Evolutionary conservation across 2,113 vertebrate genomes (phyloP), one percentile per base, ranked within the genome.

Genomic region (Eubucco bourcierii): DNA sequence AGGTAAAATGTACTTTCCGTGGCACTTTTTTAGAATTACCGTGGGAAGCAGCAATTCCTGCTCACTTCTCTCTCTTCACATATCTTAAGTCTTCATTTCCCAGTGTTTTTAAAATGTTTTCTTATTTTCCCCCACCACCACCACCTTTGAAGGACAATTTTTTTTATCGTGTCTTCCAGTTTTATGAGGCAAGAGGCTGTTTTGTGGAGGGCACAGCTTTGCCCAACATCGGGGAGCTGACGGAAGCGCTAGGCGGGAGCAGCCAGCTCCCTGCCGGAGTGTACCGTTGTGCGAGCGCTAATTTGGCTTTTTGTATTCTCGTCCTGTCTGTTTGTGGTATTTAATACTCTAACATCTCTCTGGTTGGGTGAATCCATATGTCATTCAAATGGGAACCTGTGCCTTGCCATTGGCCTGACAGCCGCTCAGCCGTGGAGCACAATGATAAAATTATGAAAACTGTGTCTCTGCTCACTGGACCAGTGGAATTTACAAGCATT

Each of bases 311-410:
- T 95, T 97, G 95, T 97, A 97, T 97, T 98, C 97, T 96, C 91
- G 96, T 97, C 97, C 97, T 96, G 97, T 97, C 97, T 97, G 80
- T 97, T 97, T 95, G 97, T 97, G 95, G 96, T 97, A 96, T 97
- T 98, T 97, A 97, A 97, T 96, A 97, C 95, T 98, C 94, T 90
- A 96, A 97, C 97, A 95, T 97, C 97, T 97, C 98, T 98, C 97
- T 98, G 98, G 98, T 98, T 98, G 98, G 98, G 96, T 98, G 98
- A 97, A 95, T 97, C 98, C 98, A 98, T 99, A 98, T 99, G 99
- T 98, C 98, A 98, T 96, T 99, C 98, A 98, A 90, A 98, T 97
- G 83, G 95, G 95, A 97, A 98, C 98, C 98, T 97, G 96, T 96
- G 97, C 96, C 95, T 98, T 97, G 96, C 96, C 97, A 93, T 85